Evolutionary conservation across 2,888 invertebrate species (phyloP), one percentile per base, ranked within the genome.

Genomic region (Chamaedrilus cognettii): DNA sequence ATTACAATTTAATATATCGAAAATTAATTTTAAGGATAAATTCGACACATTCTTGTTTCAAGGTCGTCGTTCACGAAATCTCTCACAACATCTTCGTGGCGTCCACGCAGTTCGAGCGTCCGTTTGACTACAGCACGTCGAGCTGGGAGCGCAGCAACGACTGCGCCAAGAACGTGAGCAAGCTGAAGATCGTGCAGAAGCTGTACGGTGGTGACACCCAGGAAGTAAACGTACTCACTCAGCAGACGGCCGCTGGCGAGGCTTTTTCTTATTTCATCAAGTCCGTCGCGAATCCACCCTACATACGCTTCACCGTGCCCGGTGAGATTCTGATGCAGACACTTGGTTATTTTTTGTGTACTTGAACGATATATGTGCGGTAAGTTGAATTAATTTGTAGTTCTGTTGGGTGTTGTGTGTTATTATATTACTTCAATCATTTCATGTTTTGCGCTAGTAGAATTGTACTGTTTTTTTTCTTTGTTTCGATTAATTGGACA

Each of bases 301-400:
- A 75, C 56, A 77, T 81, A 60, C 75, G 76, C 56, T 74, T 82
- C 57, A 70, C 70, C 30, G 75, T 80, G 28, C 75, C 74, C 72
- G 77, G 80, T 80, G 59, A 23, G 55, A n/a, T n/a, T n/a, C n/a
- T n/a, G n/a, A n/a, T n/a, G n/a, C n/a, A n/a, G n/a, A n/a, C n/a
- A n/a, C n/a, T n/a, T n/a, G n/a, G n/a, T n/a, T n/a, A n/a, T n/a
- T n/a, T n/a, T n/a, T n/a, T n/a, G n/a, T n/a, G n/a, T 11, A 42
- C 19, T n/a, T n/a, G n/a, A n/a, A n/a, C n/a, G n/a, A n/a, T n/a
- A n/a, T n/a, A n/a, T n/a, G n/a, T n/a, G n/a, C n/a, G n/a, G n/a
- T n/a, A n/a, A n/a, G n/a, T n/a, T n/a, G n/a, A n/a, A n/a, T n/a
- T n/a, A n/a, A n/a, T n/a, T n/a, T n/a, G n/a, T n/a, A n/a, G n/a